These are phyloP conservation scores for Rhea americana DNA, from an alignment of 2,113 vertebrate species.

Conservation along the genomic window DNA sequence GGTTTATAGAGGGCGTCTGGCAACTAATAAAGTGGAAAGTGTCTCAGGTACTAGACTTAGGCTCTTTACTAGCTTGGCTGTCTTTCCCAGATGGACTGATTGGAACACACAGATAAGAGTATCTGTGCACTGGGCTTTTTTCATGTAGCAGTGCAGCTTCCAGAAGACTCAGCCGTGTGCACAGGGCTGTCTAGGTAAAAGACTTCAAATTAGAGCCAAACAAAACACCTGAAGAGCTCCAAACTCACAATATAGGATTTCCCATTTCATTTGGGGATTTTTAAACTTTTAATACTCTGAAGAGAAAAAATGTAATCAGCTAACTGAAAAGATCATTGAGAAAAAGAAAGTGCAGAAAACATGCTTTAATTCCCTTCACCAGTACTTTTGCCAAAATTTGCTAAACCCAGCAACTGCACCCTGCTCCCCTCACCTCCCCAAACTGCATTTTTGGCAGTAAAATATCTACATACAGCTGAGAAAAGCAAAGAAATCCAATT, in stretches of 20 bases:
- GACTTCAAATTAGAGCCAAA: neutral
- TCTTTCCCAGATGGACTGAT: fast-evolving
- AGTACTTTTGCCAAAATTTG: neutral
- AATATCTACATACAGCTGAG: neutral
- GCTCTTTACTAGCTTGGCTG: neutral
- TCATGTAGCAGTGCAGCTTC: neutral
- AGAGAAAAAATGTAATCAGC: neutral
- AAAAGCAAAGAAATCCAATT: neutral
- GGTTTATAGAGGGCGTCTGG: slow-evolving; percentile 25
- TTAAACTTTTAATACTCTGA: neutral
- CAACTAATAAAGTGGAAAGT: slow-evolving; percentile 29
- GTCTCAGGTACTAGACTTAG: neutral
- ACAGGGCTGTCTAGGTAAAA: neutral
- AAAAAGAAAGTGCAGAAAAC: neutral
- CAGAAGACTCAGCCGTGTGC: neutral
- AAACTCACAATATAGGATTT: neutral
- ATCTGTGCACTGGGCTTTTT: fast-evolving
- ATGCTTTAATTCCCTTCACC: too few relatives aligned
- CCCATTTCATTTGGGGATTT: neutral
- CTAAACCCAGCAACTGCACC: neutral
- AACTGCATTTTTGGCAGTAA: neutral
- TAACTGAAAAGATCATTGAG: neutral
- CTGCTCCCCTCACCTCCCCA: neutral
- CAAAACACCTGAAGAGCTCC: neutral
- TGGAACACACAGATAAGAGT: neutral